These are phyloP conservation scores for Acrocephalus kingi DNA, from an alignment of 2,113 vertebrate genomes.

Conservation along the genomic window DNA sequence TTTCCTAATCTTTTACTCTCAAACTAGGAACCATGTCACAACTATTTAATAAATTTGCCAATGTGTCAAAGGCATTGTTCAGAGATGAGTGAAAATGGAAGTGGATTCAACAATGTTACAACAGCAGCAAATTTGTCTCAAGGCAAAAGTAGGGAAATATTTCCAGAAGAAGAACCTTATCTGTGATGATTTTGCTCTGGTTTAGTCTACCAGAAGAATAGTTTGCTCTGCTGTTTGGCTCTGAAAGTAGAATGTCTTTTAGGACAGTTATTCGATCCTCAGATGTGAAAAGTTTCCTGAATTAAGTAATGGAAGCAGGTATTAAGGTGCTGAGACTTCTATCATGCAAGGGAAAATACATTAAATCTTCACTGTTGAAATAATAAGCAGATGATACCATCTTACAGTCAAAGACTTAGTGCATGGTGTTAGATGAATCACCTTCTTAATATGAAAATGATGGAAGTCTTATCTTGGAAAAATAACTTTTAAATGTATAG, in stretches of 20 bases:
- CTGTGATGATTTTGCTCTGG: neutral
- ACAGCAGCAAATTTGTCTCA: neutral
- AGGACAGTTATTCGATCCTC: neutral
- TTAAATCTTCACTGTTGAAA: neutral
- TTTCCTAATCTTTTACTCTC: neutral
- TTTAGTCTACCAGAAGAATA: neutral
- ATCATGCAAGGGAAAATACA: neutral
- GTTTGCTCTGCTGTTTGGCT: neutral
- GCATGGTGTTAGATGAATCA: neutral
- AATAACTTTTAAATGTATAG: neutral
- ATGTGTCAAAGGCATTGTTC: neutral
- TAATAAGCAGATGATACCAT: neutral
- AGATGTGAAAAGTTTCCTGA: neutral
- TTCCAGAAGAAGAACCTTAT: neutral
- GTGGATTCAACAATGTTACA: neutral
- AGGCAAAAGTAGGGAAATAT: neutral
- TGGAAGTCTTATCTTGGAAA: neutral
- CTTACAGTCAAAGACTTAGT: neutral
- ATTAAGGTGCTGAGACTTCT: neutral
- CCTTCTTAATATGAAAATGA: neutral
- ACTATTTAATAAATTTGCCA: neutral
- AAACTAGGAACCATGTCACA: neutral
- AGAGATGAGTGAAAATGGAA: conserved; percentile 1
- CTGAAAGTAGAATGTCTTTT: neutral
- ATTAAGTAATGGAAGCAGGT: neutral